Evolutionary conservation across 2,113 vertebrate species (phyloP).

Genomic region (Anthoscopus minutus): DNA sequence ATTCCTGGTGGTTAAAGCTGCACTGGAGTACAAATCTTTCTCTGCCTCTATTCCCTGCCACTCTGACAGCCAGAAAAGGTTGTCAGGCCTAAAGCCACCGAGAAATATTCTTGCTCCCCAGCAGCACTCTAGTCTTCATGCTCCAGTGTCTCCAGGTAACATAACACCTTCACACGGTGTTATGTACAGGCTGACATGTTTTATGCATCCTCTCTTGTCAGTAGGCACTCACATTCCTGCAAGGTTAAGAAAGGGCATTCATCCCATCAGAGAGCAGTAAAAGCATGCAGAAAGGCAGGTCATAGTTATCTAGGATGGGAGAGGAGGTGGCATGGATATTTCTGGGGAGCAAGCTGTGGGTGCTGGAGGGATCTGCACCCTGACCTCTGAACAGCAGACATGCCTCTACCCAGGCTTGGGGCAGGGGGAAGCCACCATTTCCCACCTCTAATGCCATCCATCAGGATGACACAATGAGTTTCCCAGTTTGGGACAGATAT

Average conservation of each 20-base stretch:
- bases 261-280: neutral
- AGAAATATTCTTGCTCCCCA: neutral
- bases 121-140: neutral
- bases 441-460: neutral
- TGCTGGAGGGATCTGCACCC: neutral
- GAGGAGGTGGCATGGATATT: neutral
- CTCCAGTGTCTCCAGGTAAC: neutral
- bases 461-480: neutral
- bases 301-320: rapidly evolving
- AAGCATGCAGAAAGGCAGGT: neutral
- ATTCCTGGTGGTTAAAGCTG: neutral
- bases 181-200: neutral
- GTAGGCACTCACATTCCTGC: neutral
- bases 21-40: neutral
- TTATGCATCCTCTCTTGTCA: neutral
- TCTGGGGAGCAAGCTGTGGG: rapidly evolving
- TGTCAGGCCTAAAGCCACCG: neutral
- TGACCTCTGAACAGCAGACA: rapidly evolving
- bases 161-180: neutral
- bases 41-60: neutral
- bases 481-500: neutral
- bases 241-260: neutral
- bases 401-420: neutral
- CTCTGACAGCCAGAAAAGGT: neutral
- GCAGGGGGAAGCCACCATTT: rapidly evolving